These are phyloP conservation scores for Vanessa cardui DNA, from an alignment of 2,888 invertebrate genomes.

Conservation along the genomic window DNA sequence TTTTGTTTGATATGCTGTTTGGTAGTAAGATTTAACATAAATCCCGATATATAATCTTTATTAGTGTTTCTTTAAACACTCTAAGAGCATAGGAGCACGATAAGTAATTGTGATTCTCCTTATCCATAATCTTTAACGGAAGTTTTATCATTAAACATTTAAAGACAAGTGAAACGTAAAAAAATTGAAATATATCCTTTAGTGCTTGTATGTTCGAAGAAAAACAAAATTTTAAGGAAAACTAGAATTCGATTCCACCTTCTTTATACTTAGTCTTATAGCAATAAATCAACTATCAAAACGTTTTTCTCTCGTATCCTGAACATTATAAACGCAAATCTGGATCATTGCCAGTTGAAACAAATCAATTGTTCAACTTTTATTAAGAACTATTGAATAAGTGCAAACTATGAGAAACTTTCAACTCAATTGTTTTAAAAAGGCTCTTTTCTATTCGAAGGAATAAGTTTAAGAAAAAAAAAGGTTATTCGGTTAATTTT, in stretches of 20 bases:
- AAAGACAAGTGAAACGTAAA: too few relatives aligned
- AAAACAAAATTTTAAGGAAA: neutral
- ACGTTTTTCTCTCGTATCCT: neutral
- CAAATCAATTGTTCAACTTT: constrained; percentile 6
- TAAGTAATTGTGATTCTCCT: too few relatives aligned
- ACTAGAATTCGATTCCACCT: neutral
- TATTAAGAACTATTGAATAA: constrained; percentile 18
- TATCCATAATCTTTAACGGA: too few relatives aligned
- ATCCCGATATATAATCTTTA: too few relatives aligned
- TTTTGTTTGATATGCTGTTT: too few relatives aligned
- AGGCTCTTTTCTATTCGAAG: neutral
- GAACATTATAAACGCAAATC: constrained; percentile 7
- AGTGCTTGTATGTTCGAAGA: too few relatives aligned
- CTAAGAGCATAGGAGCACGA: too few relatives aligned
- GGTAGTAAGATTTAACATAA: too few relatives aligned
- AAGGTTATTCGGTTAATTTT: neutral
- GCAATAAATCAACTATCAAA: constrained; percentile 3
- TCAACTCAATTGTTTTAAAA: neutral
- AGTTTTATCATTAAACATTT: too few relatives aligned
- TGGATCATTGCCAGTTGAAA: constrained; percentile 19
- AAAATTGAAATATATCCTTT: too few relatives aligned
- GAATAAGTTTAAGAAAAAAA: neutral
- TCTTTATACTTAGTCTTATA: neutral
- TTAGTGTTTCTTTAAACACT: too few relatives aligned
- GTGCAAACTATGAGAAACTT: constrained; percentile 3